A percentile compares a stretch with the other conserved stretches of the same genome.
Conservation (phyloP, 1,140 invertebrate genomes). For the Stenopsyche tienmushanensis region DNA sequence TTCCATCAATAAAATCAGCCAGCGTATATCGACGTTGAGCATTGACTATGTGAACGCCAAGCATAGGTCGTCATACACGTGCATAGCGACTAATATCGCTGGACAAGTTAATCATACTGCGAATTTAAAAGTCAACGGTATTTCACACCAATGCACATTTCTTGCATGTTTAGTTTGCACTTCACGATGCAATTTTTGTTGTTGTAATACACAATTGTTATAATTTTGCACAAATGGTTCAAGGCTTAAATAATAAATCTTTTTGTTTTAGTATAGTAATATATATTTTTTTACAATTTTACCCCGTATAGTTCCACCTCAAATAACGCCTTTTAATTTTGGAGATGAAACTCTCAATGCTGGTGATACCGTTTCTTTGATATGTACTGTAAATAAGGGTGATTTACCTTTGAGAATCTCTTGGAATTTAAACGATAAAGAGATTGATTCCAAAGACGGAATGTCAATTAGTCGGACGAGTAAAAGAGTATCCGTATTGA, state of each 20-base stretch:
- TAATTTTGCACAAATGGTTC: background rate
- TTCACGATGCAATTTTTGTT: background rate
- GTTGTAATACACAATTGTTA: background rate
- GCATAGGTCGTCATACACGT: constrained; percentile 61
- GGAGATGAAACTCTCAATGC: constrained; percentile 62
- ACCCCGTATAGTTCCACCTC: constrained; percentile 60
- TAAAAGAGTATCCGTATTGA: constrained; percentile 46
- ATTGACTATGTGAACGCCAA: constrained; percentile 57
- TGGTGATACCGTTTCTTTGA: constrained; percentile 61
- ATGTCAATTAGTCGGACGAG: constrained; percentile 42
- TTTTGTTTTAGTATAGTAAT: constrained; percentile 19
- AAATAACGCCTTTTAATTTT: constrained; percentile 64
- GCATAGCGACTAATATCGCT: constrained; percentile 57
- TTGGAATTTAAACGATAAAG: constrained; percentile 55
- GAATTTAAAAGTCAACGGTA: constrained; percentile 55
- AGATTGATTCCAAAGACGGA: constrained; percentile 43
- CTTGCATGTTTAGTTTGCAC: background rate
- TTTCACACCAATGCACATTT: background rate
- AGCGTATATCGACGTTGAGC: constrained; percentile 58
- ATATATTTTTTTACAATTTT: constrained; percentile 39
- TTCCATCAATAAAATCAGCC: constrained; percentile 53
- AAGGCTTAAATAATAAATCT: constrained; percentile 8
- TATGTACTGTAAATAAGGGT: constrained; percentile 63
- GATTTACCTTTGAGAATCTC: constrained; percentile 62
- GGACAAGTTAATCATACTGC: constrained; percentile 50